Percentiles rank a stretch among this genome's conserved stretches.
phyloP scores from a whole-genome alignment of 2,797 vertebrate genomes.

The Naso thynnoides region DNA sequence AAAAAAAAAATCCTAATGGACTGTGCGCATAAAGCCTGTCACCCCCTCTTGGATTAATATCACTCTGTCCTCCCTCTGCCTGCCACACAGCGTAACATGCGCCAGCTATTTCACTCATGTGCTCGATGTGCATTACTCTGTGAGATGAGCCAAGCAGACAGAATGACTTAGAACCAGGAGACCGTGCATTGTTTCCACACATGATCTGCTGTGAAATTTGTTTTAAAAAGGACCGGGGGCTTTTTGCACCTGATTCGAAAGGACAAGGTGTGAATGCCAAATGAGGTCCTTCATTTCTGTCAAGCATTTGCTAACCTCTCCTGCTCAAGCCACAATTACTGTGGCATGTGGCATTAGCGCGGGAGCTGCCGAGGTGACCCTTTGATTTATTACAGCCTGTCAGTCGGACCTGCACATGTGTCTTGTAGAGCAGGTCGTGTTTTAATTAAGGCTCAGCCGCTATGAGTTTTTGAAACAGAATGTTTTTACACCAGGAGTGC shows the following conservation, averaged over 20 bases:
- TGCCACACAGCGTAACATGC: slow-evolving; percentile 55
- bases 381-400: slow-evolving; percentile 81
- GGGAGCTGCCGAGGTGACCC: slow-evolving; percentile 75
- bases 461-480: slow-evolving; percentile 42
- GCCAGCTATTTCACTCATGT: slow-evolving; percentile 57
- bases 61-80: slow-evolving; percentile 55
- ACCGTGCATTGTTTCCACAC: slow-evolving; percentile 49
- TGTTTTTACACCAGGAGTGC: slow-evolving; percentile 34
- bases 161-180: slow-evolving; percentile 48
- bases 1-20: slow-evolving; percentile 66
- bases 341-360: slow-evolving; percentile 81
- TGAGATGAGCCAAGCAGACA: slow-evolving; percentile 62
- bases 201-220: slow-evolving; percentile 56
- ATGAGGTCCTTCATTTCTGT: slow-evolving; percentile 67
- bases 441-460: slow-evolving; percentile 66
- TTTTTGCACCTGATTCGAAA: slow-evolving; percentile 49
- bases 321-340: slow-evolving; percentile 73
- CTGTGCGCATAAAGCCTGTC: slow-evolving; percentile 67
- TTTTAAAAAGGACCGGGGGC: slow-evolving; percentile 44
- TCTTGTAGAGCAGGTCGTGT: slow-evolving; percentile 47
- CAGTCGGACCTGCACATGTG: slow-evolving; percentile 55
- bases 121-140: slow-evolving; percentile 54
- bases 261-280: slow-evolving; percentile 75
- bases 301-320: slow-evolving; percentile 60
- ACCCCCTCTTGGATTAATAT: slow-evolving; percentile 68